Conservation (phyloP, 30 jellyfish, hydroid and myxozoan genomes). For the Mastigias papua region DNA sequence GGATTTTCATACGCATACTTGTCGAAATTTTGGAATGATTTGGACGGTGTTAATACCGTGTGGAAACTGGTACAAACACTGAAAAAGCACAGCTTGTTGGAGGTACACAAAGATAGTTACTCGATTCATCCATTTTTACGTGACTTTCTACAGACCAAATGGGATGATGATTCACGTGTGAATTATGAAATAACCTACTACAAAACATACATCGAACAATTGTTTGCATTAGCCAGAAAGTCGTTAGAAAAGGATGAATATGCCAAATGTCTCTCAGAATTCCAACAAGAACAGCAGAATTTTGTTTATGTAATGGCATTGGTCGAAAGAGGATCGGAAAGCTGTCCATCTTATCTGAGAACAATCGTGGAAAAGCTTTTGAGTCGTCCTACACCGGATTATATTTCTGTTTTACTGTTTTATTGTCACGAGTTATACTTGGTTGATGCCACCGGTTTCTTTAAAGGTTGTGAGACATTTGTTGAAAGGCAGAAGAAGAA, state of each 20-base stretch:
- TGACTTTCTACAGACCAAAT: not conserved
- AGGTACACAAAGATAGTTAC: not conserved
- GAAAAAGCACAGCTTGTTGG: conserved; percentile 16
- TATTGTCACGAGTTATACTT: not conserved
- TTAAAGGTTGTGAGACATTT: conserved; percentile 29
- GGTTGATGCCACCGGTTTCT: not conserved
- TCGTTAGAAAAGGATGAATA: conserved; percentile 29
- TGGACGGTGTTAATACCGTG: not conserved
- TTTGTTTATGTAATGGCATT: conserved; percentile 4
- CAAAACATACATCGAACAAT: not conserved
- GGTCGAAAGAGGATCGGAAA: not conserved
- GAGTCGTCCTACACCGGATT: conserved; percentile 9
- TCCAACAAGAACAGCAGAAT: conserved; percentile 11
- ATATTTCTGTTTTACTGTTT: conserved; percentile 14
- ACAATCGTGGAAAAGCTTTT: not conserved
- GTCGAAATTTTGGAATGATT: not conserved
- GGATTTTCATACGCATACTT: conserved; percentile 18
- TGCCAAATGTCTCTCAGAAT: conserved; percentile 17
- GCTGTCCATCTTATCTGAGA: not conserved
- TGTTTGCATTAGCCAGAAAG: conserved; percentile 6
- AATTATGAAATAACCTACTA: not conserved
- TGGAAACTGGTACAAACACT: not conserved
- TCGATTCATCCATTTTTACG: conserved; percentile 32
- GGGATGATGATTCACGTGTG: not conserved
- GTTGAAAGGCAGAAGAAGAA: not conserved